Conservation (phyloP, 2,113 vertebrate species). For the Catagonus wagneri region DNA sequence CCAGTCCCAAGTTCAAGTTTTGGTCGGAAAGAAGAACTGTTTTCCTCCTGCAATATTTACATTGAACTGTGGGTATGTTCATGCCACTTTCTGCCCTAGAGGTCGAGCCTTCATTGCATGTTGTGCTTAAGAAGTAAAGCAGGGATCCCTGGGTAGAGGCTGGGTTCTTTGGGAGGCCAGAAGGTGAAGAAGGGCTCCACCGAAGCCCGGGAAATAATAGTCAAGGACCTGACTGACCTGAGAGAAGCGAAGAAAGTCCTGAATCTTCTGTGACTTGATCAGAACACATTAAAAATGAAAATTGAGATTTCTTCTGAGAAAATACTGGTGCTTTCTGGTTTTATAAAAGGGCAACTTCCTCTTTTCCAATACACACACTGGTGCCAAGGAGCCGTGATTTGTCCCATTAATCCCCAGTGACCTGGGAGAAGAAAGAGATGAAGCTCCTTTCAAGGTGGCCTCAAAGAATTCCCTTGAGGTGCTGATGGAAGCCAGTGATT, state of each 20-base stretch:
- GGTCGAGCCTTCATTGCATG: not conserved
- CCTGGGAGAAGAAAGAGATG: conserved; percentile 14
- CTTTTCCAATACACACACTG: not conserved
- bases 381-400: not conserved
- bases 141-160: not conserved
- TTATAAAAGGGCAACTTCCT: conserved; percentile 38
- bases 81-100: not conserved
- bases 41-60: not conserved
- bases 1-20: not conserved
- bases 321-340: conserved; percentile 15
- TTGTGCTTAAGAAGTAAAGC: not conserved
- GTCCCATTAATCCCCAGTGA: not conserved
- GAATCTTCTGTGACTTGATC: not conserved
- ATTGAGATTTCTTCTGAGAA: conserved; percentile 29
- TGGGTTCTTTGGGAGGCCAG: not conserved
- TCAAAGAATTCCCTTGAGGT: not conserved
- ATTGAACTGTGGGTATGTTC: not conserved
- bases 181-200: not conserved
- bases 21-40: not conserved
- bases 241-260: not conserved
- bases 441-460: not conserved
- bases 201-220: not conserved
- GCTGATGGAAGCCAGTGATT: not conserved
- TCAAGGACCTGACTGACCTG: not conserved
- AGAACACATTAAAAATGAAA: conserved; percentile 48